phyloP scores from a whole-genome alignment of 2,797 vertebrate genomes.

The Pterois miles region DNA sequence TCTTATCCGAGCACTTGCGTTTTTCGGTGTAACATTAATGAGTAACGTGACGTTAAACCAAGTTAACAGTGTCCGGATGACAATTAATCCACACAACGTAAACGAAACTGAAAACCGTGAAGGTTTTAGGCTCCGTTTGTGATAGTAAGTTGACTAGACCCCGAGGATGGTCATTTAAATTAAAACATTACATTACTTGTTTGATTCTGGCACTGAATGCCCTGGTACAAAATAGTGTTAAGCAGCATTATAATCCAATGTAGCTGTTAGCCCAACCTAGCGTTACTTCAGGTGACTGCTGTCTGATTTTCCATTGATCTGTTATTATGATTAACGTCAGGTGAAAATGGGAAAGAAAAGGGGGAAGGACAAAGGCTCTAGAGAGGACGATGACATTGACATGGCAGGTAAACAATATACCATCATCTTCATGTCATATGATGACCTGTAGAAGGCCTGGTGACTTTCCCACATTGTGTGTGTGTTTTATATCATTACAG shows the following conservation, averaged over 20 bases:
- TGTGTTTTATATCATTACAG: constrained; percentile 63
- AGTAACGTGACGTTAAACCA: not conserved
- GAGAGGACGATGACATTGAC: constrained; percentile 80
- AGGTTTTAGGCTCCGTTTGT: constrained; percentile 8
- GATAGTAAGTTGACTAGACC: constrained; percentile 54
- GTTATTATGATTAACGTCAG: constrained; percentile 1
- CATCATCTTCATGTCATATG: not conserved
- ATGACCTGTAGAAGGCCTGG: not conserved
- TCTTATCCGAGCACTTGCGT: rapidly evolving
- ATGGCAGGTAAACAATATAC: constrained; percentile 76
- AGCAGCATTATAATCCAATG: not conserved
- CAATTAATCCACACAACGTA: constrained; percentile 4
- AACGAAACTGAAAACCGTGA: constrained; percentile 42
- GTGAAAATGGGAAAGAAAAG: constrained; percentile 92
- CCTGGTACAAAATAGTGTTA: not conserved
- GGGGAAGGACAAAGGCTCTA: constrained; percentile 82
- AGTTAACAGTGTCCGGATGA: constrained; percentile 6
- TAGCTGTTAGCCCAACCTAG: not conserved
- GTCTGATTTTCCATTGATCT: not conserved
- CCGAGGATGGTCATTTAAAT: not conserved
- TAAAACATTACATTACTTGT: not conserved
- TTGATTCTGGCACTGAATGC: not conserved
- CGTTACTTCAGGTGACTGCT: not conserved
- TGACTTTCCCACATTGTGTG: not conserved
- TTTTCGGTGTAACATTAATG: not conserved